Evolutionary conservation across 2,888 invertebrate genomes (phyloP).

Genomic region (Meiosimyza decipiens): DNA sequence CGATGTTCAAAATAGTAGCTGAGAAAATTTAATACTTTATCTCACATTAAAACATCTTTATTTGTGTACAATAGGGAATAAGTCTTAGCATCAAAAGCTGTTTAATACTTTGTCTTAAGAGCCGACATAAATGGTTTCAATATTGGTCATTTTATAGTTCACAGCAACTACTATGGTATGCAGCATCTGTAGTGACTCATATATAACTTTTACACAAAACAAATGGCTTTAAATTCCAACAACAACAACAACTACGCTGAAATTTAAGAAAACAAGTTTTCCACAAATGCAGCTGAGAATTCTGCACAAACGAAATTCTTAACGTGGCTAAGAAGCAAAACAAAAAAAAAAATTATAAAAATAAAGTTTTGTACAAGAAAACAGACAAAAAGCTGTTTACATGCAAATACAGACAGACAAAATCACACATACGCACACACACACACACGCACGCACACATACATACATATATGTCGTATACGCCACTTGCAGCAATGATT

Average conservation of each 20-base stretch:
- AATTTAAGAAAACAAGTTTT: slow-evolving; percentile 30
- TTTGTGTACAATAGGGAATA: no score
- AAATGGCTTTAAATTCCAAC: slow-evolving; percentile 13
- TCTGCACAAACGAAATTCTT: slow-evolving; percentile 13
- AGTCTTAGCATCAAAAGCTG: no score
- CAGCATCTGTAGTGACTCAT: slow-evolving; percentile 7
- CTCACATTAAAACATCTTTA: no score
- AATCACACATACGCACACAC: background rate
- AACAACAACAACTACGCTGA: slow-evolving; percentile 1
- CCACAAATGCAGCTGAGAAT: slow-evolving; percentile 38
- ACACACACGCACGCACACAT: background rate
- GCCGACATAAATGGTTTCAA: no score
- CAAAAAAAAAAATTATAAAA: background rate
- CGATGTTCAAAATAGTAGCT: no score
- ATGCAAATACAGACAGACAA: background rate
- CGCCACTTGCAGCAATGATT: slow-evolving; percentile 34
- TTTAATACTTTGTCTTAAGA: no score
- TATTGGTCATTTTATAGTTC: no score
- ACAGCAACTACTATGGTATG: no score
- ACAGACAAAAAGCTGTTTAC: slow-evolving; percentile 14
- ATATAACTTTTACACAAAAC: slow-evolving; percentile 15
- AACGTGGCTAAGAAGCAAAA: slow-evolving; percentile 10
- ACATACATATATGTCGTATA: background rate
- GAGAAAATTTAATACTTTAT: no score
- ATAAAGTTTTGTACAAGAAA: background rate